Percentiles rank a stretch among this genome's conserved stretches.
phyloP scores from a whole-genome alignment of 2,888 invertebrate genomes.

The Hedya salicella region DNA sequence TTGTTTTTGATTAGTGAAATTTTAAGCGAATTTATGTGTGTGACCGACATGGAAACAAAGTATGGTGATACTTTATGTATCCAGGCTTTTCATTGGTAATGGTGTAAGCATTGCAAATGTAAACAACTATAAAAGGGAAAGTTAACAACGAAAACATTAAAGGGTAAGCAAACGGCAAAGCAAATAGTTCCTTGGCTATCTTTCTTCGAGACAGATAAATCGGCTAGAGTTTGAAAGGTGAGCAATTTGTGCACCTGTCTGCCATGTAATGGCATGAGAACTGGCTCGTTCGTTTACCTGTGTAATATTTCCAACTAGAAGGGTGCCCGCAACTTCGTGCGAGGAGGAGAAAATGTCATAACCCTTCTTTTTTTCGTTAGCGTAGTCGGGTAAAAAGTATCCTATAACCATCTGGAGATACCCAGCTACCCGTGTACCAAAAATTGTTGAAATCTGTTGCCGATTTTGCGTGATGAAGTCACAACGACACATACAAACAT shows the following conservation, averaged over 20 bases:
- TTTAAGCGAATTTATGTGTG: background rate
- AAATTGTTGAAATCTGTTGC: too few relatives aligned
- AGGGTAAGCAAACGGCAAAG: conserved; percentile 46
- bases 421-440: too few relatives aligned
- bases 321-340: too few relatives aligned
- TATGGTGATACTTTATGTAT: too few relatives aligned
- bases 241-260: conserved; percentile 70
- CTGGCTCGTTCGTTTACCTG: background rate
- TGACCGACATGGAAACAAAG: too few relatives aligned
- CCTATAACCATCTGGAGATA: too few relatives aligned
- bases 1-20: background rate
- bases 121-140: background rate
- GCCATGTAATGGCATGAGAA: conserved; percentile 41
- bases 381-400: too few relatives aligned
- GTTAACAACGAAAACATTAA: conserved; percentile 44
- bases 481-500: too few relatives aligned
- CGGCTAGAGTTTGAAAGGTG: conserved; percentile 69
- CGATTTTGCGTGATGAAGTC: too few relatives aligned
- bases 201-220: conserved; percentile 70
- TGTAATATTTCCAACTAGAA: background rate
- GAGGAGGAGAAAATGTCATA: too few relatives aligned
- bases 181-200: conserved; percentile 55
- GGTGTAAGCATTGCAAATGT: background rate
- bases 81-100: background rate
- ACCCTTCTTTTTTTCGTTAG: too few relatives aligned